phyloP scores from a whole-genome alignment of 1,140 invertebrate genomes.

The Cecropterus lyciades region DNA sequence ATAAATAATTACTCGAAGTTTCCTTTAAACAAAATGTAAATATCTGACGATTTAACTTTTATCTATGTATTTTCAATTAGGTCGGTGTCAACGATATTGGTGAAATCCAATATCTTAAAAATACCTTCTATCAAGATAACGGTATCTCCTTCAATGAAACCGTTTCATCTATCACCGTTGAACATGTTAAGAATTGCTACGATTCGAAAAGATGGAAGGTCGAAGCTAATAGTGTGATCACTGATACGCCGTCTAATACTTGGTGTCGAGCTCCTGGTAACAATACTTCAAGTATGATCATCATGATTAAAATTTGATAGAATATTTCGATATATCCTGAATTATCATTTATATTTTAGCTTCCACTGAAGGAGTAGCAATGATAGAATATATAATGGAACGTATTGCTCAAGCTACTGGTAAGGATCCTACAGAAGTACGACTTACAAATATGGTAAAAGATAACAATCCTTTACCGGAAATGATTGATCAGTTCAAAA shows the following conservation, averaged over 20 bases:
- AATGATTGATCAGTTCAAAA: slow-evolving; percentile 86
- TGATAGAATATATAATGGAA: slow-evolving; percentile 94
- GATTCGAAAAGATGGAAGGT: slow-evolving; percentile 84
- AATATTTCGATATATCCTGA: too few species aligned
- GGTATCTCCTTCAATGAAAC: slow-evolving; percentile 86
- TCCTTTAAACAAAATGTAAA: too few species aligned
- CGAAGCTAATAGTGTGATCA: slow-evolving; percentile 84
- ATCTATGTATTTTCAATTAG: slow-evolving; percentile 53
- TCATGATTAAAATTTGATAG: too few species aligned
- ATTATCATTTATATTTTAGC: slow-evolving; percentile 71
- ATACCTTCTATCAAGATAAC: slow-evolving; percentile 86
- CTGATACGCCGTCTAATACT: slow-evolving; percentile 88
- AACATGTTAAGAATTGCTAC: slow-evolving; percentile 86
- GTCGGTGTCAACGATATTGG: slow-evolving; percentile 87
- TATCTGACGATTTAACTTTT: too few species aligned
- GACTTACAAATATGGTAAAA: slow-evolving; percentile 85
- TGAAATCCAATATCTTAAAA: slow-evolving; percentile 87
- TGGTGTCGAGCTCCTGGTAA: slow-evolving; percentile 86
- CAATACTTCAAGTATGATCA: too few species aligned
- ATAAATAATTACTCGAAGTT: too few species aligned
- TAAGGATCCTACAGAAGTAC: slow-evolving; percentile 89
- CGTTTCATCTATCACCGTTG: slow-evolving; percentile 57
- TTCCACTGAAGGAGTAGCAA: slow-evolving; percentile 87
- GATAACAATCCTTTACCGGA: slow-evolving; percentile 76
- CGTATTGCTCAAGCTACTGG: slow-evolving; percentile 88